Conservation (phyloP, 2,113 vertebrate species). For the Neogale vison region DNA sequence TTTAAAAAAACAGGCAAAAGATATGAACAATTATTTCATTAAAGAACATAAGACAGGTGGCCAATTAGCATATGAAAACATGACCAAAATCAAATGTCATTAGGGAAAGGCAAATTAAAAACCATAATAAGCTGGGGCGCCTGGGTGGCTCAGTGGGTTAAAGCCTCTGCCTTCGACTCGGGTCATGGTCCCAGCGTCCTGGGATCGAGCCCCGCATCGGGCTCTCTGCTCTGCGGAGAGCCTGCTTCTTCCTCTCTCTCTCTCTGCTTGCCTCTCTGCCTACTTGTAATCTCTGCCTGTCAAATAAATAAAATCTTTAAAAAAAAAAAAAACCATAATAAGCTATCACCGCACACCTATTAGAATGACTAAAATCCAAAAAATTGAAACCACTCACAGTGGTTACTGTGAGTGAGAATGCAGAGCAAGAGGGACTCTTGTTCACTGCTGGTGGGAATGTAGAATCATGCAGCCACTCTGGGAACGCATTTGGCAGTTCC, state of each 20-base stretch:
- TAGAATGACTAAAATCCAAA: not conserved
- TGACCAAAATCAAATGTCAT: not conserved
- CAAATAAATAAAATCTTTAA: too few relatives aligned
- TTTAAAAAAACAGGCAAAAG: conserved; percentile 17
- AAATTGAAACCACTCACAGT: not conserved
- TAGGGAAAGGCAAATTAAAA: conserved; percentile 32
- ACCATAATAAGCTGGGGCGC: too few relatives aligned
- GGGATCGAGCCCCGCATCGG: too few relatives aligned
- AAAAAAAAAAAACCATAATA: not conserved
- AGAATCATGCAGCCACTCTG: not conserved
- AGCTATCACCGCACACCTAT: not conserved
- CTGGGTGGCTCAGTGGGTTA: too few relatives aligned
- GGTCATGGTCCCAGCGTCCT: too few relatives aligned
- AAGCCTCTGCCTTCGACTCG: too few relatives aligned
- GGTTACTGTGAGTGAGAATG: not conserved
- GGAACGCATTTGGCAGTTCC: not conserved
- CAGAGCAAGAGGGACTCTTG: not conserved
- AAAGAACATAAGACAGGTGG: not conserved
- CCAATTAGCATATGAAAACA: not conserved
- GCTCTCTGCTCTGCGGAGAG: too few relatives aligned
- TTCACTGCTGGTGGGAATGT: not conserved
- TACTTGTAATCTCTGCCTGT: too few relatives aligned
- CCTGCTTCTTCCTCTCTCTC: too few relatives aligned
- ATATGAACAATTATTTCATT: not conserved
- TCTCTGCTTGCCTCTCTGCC: too few relatives aligned